Percentiles rank a stretch among this genome's conserved stretches.
Evolutionary conservation across 2,888 invertebrate genomes (phyloP).

Genomic region (Linnaemya tessellans): DNA sequence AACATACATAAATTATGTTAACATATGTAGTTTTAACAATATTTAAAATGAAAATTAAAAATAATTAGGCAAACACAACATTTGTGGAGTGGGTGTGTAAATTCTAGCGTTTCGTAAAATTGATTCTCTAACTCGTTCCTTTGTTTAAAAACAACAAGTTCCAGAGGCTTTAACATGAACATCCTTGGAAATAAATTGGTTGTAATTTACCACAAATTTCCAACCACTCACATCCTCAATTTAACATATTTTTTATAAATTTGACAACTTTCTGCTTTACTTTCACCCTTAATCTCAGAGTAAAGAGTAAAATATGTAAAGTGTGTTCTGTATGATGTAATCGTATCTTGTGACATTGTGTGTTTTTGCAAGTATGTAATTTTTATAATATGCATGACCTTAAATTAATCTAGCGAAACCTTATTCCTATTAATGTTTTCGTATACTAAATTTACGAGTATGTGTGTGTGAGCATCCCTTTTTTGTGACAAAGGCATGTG

Average conservation of each 20-base stretch:
- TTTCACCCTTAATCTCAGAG: slow-evolving; percentile 61
- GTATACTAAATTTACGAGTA: background rate
- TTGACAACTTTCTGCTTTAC: slow-evolving; percentile 66
- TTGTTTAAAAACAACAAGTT: slow-evolving; percentile 29
- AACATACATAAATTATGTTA: slow-evolving; percentile 64
- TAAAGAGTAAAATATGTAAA: slow-evolving; percentile 15
- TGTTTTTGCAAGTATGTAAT: slow-evolving; percentile 49
- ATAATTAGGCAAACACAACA: slow-evolving; percentile 58
- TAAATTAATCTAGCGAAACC: slow-evolving; percentile 82
- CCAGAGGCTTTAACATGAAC: slow-evolving; percentile 42
- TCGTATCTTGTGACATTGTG: background rate
- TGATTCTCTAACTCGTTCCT: slow-evolving; percentile 17
- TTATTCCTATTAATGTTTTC: slow-evolving; percentile 69
- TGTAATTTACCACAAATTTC: slow-evolving; percentile 64
- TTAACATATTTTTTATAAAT: slow-evolving; percentile 59
- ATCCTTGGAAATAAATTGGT: slow-evolving; percentile 48
- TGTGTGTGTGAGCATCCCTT: slow-evolving; percentile 45
- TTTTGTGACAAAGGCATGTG: slow-evolving; percentile 57
- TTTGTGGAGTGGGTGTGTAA: slow-evolving; percentile 6
- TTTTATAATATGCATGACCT: slow-evolving; percentile 79
- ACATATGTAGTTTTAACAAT: slow-evolving; percentile 68
- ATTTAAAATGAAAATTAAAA: slow-evolving; percentile 64
- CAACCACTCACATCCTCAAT: slow-evolving; percentile 64
- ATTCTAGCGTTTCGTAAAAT: slow-evolving; percentile 8
- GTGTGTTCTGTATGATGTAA: background rate